These are phyloP conservation scores for Pseudopipra pipra DNA, from an alignment of 2,113 vertebrate genomes.

Conservation along the genomic window DNA sequence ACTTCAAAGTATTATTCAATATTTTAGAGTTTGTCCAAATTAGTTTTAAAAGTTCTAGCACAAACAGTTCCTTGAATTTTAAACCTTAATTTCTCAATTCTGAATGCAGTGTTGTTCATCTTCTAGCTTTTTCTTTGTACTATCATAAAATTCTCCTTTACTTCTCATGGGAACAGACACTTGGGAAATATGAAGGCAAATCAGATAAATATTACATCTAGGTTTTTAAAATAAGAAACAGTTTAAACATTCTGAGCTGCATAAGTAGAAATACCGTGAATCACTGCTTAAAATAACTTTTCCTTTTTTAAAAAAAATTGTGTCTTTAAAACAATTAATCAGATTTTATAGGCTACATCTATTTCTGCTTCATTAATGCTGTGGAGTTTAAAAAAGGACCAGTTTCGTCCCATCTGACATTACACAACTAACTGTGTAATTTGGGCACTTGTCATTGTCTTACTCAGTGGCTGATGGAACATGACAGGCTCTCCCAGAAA, in stretches of 20 bases:
- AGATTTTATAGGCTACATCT: not conserved
- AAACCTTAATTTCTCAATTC: not conserved
- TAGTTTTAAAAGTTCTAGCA: not conserved
- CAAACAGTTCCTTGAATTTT: not conserved
- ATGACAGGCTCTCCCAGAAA: not conserved
- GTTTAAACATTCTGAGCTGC: not conserved
- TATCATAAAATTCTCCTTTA: not conserved
- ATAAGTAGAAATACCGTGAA: not conserved
- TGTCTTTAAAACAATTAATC: not conserved
- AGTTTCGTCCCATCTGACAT: not conserved
- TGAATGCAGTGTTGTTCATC: not conserved
- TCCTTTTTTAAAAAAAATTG: not conserved
- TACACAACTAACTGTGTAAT: not conserved
- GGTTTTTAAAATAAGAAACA: not conserved
- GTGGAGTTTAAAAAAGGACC: not conserved
- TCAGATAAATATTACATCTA: not conserved
- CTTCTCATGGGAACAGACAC: not conserved
- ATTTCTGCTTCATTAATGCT: not conserved
- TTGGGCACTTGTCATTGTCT: not conserved
- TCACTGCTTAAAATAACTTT: rapidly evolving
- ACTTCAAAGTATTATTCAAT: not conserved
- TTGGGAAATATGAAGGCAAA: not conserved
- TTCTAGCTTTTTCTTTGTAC: not conserved
- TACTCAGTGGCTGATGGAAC: not conserved
- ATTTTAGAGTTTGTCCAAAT: not conserved